A percentile compares a stretch with the other conserved stretches of the same genome.
Evolutionary conservation across 1,140 invertebrate species (phyloP).

Genomic region (Leucophenga varia): DNA sequence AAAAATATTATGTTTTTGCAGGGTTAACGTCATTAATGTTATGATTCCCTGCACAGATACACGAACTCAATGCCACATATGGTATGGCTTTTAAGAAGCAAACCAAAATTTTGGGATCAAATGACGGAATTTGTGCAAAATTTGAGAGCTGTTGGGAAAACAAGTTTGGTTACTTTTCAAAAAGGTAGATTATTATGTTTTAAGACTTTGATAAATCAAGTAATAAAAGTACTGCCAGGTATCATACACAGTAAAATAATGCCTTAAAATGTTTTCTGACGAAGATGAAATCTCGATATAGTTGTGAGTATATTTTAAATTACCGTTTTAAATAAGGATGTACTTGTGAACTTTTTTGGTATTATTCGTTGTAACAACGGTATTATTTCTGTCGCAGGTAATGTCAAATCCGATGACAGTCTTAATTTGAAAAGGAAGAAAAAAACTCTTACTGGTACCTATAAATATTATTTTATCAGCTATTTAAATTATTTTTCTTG

Average conservation of each 20-base stretch:
- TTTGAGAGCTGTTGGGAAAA: neutral
- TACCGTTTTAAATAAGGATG: slow-evolving; percentile 1
- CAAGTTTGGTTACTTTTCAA: slow-evolving; percentile 1
- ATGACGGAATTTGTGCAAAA: neutral
- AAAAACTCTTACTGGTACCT: too few relatives aligned
- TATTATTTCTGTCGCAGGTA: too few relatives aligned
- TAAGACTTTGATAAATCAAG: neutral
- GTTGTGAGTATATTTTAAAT: neutral
- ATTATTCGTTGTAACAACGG: neutral
- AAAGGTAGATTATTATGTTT: slow-evolving; percentile 1
- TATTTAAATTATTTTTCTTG: too few relatives aligned
- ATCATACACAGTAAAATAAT: neutral
- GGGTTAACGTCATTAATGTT: slow-evolving; percentile 1
- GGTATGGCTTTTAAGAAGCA: neutral
- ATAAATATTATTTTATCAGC: too few relatives aligned
- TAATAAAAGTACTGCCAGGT: neutral
- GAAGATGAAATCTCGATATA: neutral
- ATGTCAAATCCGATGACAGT: too few relatives aligned
- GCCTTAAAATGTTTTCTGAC: neutral
- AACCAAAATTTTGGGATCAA: neutral
- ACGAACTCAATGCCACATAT: too few relatives aligned
- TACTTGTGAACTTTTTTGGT: neutral
- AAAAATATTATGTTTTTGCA: neutral
- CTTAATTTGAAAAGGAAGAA: too few relatives aligned
- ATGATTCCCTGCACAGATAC: neutral